Evolutionary conservation across 2,797 vertebrate species (phyloP), one percentile per base, ranked within the genome.

Genomic region (Uromys caudimaculatus): DNA sequence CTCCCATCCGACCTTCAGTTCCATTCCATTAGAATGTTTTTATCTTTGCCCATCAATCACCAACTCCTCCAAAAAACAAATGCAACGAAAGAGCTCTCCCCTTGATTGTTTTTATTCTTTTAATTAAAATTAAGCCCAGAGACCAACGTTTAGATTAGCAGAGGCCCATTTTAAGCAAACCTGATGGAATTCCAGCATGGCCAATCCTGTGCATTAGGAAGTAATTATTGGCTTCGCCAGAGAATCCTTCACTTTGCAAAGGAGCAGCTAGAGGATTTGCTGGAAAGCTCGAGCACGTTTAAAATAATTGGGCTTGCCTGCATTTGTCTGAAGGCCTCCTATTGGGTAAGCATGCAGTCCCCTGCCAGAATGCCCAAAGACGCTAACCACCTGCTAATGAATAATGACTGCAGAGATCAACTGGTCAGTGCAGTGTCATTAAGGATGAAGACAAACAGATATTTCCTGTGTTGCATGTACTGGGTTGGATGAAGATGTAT

Each of bases 221-320:
- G 93, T 62, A 84, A 93, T 98, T 91, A 96, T 56, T 97, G 96
- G 83, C 86, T 98, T 97, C 88, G 93, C 90, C 91, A 95, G 87
- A 95, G 47, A 95, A 97, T 90, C 81, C 67, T 93, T 95, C 73
- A 62, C 52, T 81, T 93, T 93, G 76, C 86, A 84, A 82, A 90
- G 82, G 71, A 81, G 27, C 52, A 81, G 62, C 86, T 38, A 44
- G 52, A 85, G 83, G 87, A 93, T 97, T 96, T 97, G 35, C 87
- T 93, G 89, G 87, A 93, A 94, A 95, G 54, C 41, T 81, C 71
- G 60, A 17, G 77, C 32, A 79, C 62, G 78, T 87, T 83, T 93
- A 87, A 95, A 94, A 93, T 91, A 90, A 91, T 82, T 94, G 82
- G 89, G 58, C 44, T 93, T 93, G 54, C 58, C 84, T 90, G 44